phyloP scores from a whole-genome alignment of 2,797 vertebrate species.

The Hyperoplus immaculatus region DNA sequence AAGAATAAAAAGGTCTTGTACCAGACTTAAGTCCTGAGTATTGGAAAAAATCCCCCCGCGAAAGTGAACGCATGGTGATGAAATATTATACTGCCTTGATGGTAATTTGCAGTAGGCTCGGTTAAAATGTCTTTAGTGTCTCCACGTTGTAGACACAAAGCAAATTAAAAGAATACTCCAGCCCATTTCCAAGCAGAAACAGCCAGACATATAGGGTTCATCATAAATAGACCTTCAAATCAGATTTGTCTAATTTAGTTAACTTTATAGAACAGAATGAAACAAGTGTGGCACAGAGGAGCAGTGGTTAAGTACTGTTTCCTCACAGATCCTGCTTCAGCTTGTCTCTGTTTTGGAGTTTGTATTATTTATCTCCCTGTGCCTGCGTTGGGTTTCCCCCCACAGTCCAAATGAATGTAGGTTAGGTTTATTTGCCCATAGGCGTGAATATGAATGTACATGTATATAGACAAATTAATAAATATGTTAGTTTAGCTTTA shows the following conservation, averaged over 20 bases:
- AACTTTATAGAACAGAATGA: neutral
- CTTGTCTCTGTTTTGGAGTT: neutral
- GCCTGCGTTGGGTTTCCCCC: neutral
- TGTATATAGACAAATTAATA: too few species aligned
- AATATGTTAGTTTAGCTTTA: too few species aligned
- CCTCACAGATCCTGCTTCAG: neutral
- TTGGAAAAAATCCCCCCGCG: neutral
- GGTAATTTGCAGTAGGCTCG: neutral
- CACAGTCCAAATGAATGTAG: neutral
- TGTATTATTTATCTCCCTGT: neutral
- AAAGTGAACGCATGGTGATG: neutral
- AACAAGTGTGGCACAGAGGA: neutral
- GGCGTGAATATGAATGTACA: neutral
- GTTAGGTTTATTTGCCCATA: neutral
- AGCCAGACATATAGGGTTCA: too few species aligned
- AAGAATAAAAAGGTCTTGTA: conserved; percentile 1
- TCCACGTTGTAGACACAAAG: neutral
- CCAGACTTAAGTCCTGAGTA: neutral
- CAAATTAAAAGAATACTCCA: neutral
- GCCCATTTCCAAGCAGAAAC: neutral
- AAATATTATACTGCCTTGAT: neutral
- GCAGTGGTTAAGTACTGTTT: neutral
- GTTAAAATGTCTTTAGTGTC: neutral
- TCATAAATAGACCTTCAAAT: neutral
- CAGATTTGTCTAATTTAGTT: neutral